Evolutionary conservation across 2,113 vertebrate genomes (phyloP), one percentile per base, ranked within the genome.

Genomic region (Onychostruthus taczanowskii): DNA sequence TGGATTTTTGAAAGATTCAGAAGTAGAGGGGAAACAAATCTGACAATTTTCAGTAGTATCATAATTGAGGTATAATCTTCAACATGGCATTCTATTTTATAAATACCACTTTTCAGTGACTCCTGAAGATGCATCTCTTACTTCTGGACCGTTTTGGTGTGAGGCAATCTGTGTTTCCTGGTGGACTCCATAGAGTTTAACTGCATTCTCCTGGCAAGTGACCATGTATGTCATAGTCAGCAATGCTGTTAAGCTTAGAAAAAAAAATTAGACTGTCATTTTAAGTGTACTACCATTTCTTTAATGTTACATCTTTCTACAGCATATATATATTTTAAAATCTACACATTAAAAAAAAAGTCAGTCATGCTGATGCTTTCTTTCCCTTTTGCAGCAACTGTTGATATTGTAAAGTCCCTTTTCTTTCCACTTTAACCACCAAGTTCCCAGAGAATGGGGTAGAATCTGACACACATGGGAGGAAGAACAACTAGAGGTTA

Each of bases 141-240:
- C 7, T 2, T 56, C 5, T 76, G 41, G 33, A 37, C 39, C 0
- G 0, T 66, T 77, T 24, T 68, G 6, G 19, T 44, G 22, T 2
- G 2, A 59, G 12, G 53, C 15, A 81, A 3, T 75, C 21, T 30
- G 2, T 53, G 4, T 58, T 83, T 52, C 43, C 77, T 85, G n/a
- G 18, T 92, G 43, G 26, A 33, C 66, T 90, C 28, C 39, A 24
- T 53, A 46, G 31, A 74, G 5, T 9, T 73, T 39, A 22, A 13
- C 14, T 87, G 7, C 35, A 47, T 92, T 47, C 28, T 79, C 68
- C 79, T 81, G 53, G 56, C 19, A 72, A 23, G 9, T 87, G 33
- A 35, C 46, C 31, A 1, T 11, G 3, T 47, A 18, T 63, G 17
- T 37, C 21, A 56, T 18, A 39, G 41, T 74, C 44, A 62, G 41